A percentile compares a stretch with the other conserved stretches of the same genome.
Evolutionary conservation across 2,113 vertebrate genomes (phyloP).

Genomic region (Cricetomys ansorgei): DNA sequence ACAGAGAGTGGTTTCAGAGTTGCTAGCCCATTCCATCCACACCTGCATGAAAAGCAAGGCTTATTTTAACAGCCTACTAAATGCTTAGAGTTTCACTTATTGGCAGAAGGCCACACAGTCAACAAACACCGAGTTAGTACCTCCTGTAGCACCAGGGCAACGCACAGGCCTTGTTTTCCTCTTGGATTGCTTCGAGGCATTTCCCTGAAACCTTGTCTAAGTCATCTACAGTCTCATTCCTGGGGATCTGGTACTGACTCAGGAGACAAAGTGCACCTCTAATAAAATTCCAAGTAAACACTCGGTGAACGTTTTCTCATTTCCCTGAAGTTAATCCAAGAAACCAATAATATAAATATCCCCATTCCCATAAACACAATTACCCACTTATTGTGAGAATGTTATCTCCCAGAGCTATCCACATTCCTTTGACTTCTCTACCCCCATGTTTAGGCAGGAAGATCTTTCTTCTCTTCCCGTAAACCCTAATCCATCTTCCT

Average conservation of each 20-base stretch:
- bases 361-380: constrained; percentile 18
- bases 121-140: neutral
- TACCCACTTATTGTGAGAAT: constrained; percentile 8
- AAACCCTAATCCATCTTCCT: neutral
- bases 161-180: neutral
- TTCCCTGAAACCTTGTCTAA: neutral
- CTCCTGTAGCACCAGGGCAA: neutral
- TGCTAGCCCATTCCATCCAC: neutral
- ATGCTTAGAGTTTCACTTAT: constrained; percentile 14
- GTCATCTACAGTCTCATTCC: neutral
- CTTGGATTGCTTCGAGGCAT: neutral
- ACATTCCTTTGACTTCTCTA: neutral
- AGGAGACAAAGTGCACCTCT: neutral
- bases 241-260: neutral
- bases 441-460: neutral
- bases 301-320: neutral
- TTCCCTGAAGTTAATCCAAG: constrained; percentile 7
- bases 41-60: neutral
- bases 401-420: neutral
- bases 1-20: neutral
- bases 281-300: constrained; percentile 35
- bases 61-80: neutral
- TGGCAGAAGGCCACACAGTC: neutral
- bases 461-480: constrained; percentile 11
- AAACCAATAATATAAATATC: constrained; percentile 6